Percentiles rank a stretch among this genome's conserved stretches.
These are phyloP conservation scores for Cosmopolites sordidus DNA, from an alignment of 2,888 invertebrate species.

Conservation along the genomic window DNA sequence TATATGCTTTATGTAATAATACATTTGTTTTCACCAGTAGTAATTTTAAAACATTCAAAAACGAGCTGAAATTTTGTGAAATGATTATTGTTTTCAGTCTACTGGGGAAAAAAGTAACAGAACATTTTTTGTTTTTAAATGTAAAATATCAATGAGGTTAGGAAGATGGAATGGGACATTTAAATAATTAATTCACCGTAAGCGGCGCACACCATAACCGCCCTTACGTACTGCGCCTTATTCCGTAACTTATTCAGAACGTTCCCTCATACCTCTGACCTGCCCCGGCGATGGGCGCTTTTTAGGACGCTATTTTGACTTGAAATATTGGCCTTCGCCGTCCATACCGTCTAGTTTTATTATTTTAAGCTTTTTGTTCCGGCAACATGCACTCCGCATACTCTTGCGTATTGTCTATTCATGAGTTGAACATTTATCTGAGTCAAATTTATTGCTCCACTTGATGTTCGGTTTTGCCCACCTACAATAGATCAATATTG, in stretches of 20 bases:
- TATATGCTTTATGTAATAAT: too few relatives aligned
- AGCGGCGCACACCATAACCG: slow-evolving; percentile 7
- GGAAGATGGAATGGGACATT: slow-evolving; percentile 21
- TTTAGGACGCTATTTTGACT: slow-evolving; percentile 23
- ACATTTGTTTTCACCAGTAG: too few relatives aligned
- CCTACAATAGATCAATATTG: background rate
- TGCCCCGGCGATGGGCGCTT: slow-evolving; percentile 22
- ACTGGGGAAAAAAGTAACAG: too few relatives aligned
- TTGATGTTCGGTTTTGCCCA: background rate
- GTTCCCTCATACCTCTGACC: slow-evolving; percentile 21
- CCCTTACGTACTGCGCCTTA: slow-evolving; percentile 20
- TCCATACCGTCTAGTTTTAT: slow-evolving; percentile 23
- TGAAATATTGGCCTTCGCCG: slow-evolving; percentile 22
- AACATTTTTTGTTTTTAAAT: too few relatives aligned
- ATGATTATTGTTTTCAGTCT: too few relatives aligned
- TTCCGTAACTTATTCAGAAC: slow-evolving; percentile 25
- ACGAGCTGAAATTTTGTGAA: too few relatives aligned
- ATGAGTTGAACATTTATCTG: slow-evolving; percentile 17
- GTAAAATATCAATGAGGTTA: too few relatives aligned
- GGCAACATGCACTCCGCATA: slow-evolving; percentile 6
- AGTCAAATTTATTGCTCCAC: slow-evolving; percentile 12
- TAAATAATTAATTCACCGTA: slow-evolving; percentile 24
- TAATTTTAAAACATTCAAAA: too few relatives aligned
- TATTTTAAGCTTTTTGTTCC: slow-evolving; percentile 19
- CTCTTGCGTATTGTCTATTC: slow-evolving; percentile 19